These are phyloP conservation scores for Solenodon paradoxus DNA, from an alignment of 2,113 vertebrate genomes.

Conservation along the genomic window DNA sequence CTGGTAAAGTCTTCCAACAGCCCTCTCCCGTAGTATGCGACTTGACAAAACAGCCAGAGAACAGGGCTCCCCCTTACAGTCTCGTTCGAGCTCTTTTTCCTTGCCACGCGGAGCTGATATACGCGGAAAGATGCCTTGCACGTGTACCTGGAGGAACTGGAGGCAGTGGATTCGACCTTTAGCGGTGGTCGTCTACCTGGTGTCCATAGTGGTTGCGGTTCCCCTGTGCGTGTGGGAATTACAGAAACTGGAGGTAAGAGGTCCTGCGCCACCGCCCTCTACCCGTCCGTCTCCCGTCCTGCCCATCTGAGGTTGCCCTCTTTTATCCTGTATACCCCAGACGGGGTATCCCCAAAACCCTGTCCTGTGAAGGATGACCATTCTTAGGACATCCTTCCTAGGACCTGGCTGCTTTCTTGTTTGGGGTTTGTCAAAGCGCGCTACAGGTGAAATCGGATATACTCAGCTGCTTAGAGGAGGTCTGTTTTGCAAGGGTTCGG, in stretches of 20 bases:
- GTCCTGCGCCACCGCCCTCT: neutral
- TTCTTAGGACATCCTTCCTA: neutral
- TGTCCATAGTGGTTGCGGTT: constrained; percentile 89
- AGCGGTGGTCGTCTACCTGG: constrained; percentile 90
- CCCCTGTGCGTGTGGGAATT: constrained; percentile 94
- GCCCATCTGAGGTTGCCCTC: neutral
- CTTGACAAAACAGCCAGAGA: neutral
- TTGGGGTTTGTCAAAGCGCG: neutral
- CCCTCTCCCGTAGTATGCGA: constrained; percentile 5
- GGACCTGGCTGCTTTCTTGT: constrained; percentile 10
- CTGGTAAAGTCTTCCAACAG: constrained; percentile 12
- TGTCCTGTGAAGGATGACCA: neutral
- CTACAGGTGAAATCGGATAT: neutral
- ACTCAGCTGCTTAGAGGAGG: neutral
- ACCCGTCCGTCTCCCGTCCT: neutral
- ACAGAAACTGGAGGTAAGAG: constrained; percentile 92
- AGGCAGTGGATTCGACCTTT: constrained; percentile 95
- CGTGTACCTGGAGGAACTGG: constrained; percentile 93
- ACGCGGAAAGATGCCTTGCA: constrained; percentile 88
- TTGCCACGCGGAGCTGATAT: neutral
- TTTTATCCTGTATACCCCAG: neutral
- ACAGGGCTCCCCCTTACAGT: neutral
- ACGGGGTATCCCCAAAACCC: neutral
- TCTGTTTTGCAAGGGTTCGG: neutral
- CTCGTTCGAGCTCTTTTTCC: constrained; percentile 6